A percentile compares a stretch with the other conserved stretches of the same genome.
Evolutionary conservation across 2,113 vertebrate species (phyloP).

Genomic region (Nerophis ophidion): DNA sequence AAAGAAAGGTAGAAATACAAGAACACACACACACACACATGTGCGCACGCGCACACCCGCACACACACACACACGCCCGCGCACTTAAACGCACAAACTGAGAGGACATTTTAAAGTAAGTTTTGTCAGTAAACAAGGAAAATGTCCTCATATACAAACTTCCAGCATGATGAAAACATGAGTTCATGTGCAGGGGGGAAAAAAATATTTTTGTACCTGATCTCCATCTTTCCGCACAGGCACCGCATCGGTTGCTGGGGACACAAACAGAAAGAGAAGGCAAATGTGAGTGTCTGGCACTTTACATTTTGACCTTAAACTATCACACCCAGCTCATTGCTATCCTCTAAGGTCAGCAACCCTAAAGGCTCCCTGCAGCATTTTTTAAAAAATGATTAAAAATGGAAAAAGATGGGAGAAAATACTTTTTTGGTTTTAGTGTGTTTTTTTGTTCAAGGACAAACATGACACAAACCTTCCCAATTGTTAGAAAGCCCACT

Average conservation of each 20-base stretch:
- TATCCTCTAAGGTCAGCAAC: too few species aligned
- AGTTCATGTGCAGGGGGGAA: background rate
- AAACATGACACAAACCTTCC: too few species aligned
- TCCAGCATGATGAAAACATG: slow-evolving; percentile 15
- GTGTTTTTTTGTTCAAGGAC: too few species aligned
- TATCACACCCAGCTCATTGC: background rate
- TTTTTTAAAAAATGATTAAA: too few species aligned
- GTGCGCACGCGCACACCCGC: too few species aligned
- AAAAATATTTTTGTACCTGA: slow-evolving; percentile 65
- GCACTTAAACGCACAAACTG: slow-evolving; percentile 10
- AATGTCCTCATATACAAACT: slow-evolving; percentile 2
- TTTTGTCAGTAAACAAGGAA: slow-evolving; percentile 9
- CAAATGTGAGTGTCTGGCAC: background rate
- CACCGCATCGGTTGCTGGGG: slow-evolving; percentile 69
- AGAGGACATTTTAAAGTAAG: background rate
- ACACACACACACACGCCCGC: too few species aligned
- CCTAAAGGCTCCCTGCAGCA: too few species aligned
- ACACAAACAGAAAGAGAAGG: slow-evolving; percentile 21
- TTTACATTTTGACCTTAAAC: background rate
- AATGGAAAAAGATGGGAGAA: too few species aligned
- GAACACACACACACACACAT: too few species aligned
- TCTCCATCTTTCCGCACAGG: slow-evolving; percentile 75
- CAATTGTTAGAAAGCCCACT: too few species aligned
- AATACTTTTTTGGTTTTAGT: too few species aligned
- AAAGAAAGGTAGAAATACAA: too few species aligned